A percentile compares a stretch with the other conserved stretches of the same genome.
phyloP scores from a whole-genome alignment of 2,113 vertebrate genomes.

The Hemibates koningsi region DNA sequence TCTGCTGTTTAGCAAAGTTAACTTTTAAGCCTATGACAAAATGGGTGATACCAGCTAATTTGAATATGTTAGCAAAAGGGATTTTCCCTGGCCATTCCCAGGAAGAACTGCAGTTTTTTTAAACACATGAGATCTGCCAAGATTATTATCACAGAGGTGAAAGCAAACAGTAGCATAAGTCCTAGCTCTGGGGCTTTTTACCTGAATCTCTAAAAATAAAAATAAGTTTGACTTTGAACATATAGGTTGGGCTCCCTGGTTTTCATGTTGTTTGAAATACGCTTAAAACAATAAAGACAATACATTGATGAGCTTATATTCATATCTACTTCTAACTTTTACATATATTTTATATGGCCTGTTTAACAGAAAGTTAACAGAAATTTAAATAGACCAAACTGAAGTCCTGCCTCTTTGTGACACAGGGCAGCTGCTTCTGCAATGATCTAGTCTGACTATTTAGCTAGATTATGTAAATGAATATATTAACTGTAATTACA shows the following conservation, averaged over 20 bases:
- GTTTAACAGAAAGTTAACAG: not conserved
- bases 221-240: not conserved
- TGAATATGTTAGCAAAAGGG: not conserved
- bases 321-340: not conserved
- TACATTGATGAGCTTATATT: not conserved
- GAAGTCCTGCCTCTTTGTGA: not conserved
- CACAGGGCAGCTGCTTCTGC: not conserved
- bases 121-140: not conserved
- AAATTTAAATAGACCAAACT: not conserved
- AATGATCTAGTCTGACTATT: not conserved
- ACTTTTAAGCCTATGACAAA: not conserved
- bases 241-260: not conserved
- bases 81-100: not conserved
- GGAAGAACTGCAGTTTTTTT: not conserved
- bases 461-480: not conserved
- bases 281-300: not conserved
- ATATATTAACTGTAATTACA: not conserved
- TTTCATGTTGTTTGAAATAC: not conserved
- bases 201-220: not conserved
- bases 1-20: not conserved
- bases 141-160: not conserved
- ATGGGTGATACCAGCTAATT: not conserved
- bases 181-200: not conserved
- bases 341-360: not conserved
- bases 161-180: not conserved